Evolutionary conservation across 1,140 invertebrate species (phyloP).

Genomic region (Tetramorium alpestre): DNA sequence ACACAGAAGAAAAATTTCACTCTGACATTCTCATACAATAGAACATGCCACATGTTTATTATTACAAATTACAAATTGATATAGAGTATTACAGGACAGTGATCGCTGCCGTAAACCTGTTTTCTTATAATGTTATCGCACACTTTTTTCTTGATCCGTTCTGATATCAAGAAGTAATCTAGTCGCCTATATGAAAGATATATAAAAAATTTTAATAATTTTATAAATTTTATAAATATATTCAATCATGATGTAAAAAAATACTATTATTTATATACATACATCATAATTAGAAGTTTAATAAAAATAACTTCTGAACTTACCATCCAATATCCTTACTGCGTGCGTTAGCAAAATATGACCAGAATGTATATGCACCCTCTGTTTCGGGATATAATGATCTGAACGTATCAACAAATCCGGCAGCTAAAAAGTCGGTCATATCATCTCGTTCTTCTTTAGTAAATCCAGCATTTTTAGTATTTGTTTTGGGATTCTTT

Average conservation of each 20-base stretch:
- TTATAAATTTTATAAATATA: background rate
- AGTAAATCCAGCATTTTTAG: conserved; percentile 97
- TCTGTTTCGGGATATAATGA: conserved; percentile 94
- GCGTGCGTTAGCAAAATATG: conserved; percentile 94
- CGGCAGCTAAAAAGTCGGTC: conserved; percentile 91
- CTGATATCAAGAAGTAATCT: conserved; percentile 96
- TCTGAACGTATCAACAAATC: conserved; percentile 96
- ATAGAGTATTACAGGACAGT: conserved; percentile 70
- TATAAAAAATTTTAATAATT: conserved; percentile 31
- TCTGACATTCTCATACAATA: conserved; percentile 27
- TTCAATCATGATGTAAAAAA: background rate
- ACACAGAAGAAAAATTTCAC: background rate
- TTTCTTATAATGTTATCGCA: conserved; percentile 92
- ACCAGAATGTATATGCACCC: conserved; percentile 97
- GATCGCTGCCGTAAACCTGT: conserved; percentile 90
- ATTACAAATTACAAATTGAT: conserved; percentile 53
- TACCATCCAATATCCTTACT: conserved; percentile 94
- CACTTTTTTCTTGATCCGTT: conserved; percentile 90
- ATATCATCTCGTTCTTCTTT: conserved; percentile 97
- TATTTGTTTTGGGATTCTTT: conserved; percentile 97
- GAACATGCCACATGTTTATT: conserved; percentile 20
- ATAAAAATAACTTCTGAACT: conserved; percentile 34
- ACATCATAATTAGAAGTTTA: background rate
- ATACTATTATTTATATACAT: background rate
- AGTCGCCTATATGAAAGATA: conserved; percentile 89